Evolutionary conservation across 2,113 vertebrate genomes (phyloP), one percentile per base, ranked within the genome.

Genomic region (Apaloderma vittatum): DNA sequence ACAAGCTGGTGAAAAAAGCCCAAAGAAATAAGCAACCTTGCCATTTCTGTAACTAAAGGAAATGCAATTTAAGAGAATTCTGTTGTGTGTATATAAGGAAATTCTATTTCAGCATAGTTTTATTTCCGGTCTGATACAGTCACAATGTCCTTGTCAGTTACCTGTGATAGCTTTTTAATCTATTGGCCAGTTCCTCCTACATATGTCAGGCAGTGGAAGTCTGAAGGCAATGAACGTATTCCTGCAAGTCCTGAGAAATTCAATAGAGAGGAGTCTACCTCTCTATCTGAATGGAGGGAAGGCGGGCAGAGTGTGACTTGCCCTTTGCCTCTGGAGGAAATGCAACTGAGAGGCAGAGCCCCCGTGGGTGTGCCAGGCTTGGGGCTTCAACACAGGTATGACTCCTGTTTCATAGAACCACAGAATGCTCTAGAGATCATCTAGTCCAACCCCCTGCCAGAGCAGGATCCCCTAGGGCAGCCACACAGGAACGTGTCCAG

Each of bases 351-450:
- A n/a, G 34, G 2, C 15, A n/a, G 2, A 63, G 19, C 19, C 30
- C n/a, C 48, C 11, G 5, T 10, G 8, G 15, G 3, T 29, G 12
- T 54, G 16, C 27, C 27, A 20, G 37, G 65, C 46, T 40, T 58
- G 61, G 14, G 9, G 15, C 10, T 57, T 34, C 11, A 12, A 9
- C 3, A 15, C 1, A 3, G 49, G 2, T 40, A 4, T 5, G 15
- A 15, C 26, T 77, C 16, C 45, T n/a, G n/a, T n/a, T n/a, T n/a
- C n/a, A n/a, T n/a, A n/a, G n/a, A n/a, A n/a, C n/a, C n/a, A n/a
- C n/a, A n/a, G n/a, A n/a, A n/a, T n/a, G n/a, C n/a, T n/a, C n/a
- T n/a, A n/a, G n/a, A n/a, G n/a, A n/a, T n/a, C n/a, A n/a, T n/a
- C n/a, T n/a, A n/a, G n/a, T n/a, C n/a, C n/a, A n/a, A n/a, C n/a